Conservation (phyloP, 2,888 invertebrate genomes). For the Eugnorisma glareosa region DNA sequence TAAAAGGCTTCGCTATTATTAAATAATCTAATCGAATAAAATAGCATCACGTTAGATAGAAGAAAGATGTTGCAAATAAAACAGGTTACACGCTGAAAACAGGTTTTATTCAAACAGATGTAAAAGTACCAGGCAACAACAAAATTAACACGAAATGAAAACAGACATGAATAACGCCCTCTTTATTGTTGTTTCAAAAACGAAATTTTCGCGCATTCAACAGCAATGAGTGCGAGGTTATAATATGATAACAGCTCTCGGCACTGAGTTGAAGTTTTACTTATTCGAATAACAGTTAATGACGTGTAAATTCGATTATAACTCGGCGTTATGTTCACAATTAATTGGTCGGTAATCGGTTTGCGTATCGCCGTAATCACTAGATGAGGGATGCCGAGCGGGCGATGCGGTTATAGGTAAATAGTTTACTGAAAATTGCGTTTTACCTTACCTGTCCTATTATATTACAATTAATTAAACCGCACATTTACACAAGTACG, state of each 20-base stretch:
- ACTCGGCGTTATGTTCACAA: slow-evolving; percentile 54
- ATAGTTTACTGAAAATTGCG: slow-evolving; percentile 49
- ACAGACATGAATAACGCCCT: slow-evolving; percentile 6
- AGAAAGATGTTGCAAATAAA: slow-evolving; percentile 1
- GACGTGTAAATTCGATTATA: slow-evolving; percentile 58
- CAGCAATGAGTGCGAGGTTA: slow-evolving; percentile 31
- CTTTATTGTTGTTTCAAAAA: slow-evolving; percentile 42
- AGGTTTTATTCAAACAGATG: slow-evolving; percentile 17
- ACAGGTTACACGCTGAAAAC: neutral
- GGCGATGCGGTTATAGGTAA: slow-evolving; percentile 41
- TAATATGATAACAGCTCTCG: slow-evolving; percentile 36
- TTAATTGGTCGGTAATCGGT: slow-evolving; percentile 64
- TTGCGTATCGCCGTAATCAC: slow-evolving; percentile 58
- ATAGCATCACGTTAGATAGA: slow-evolving; percentile 2
- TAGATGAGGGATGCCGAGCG: slow-evolving; percentile 42
- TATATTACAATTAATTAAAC: slow-evolving; percentile 24
- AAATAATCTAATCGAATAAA: slow-evolving; percentile 31
- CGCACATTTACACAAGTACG: neutral
- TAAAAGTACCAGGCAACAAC: slow-evolving; percentile 11
- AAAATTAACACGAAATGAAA: slow-evolving; percentile 10
- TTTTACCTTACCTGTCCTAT: slow-evolving; percentile 24
- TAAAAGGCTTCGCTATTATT: slow-evolving; percentile 22
- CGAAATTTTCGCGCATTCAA: slow-evolving; percentile 23
- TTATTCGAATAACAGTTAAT: slow-evolving; percentile 60
- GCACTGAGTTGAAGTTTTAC: slow-evolving; percentile 52